Base-by-base conservation (phyloP, 2,888 invertebrate genomes). In the Cylindroiulus punctatus region DNA sequence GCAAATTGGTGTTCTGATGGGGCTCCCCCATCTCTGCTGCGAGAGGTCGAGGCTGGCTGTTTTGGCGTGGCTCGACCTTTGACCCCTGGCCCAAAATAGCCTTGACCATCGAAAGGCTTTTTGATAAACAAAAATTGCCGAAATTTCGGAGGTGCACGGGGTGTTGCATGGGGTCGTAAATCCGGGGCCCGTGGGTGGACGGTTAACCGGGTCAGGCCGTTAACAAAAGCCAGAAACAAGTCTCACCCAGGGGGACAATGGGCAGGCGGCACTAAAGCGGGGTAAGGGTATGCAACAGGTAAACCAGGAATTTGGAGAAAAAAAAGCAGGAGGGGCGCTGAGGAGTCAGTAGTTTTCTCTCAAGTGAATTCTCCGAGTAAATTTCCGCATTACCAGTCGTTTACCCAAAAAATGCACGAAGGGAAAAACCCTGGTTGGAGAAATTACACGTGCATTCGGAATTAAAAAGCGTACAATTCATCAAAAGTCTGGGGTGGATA, bases 151-250 rank as follows among this genome's bases (percentile, higher is more conserved):
- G 65, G 65, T 65, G 65, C 26, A 26, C 12, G 65, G 26, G 26
- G 65, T 65, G 65, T 65, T 65, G n/a, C n/a, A n/a, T n/a, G 8
- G 22, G 65, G 26, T 65, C 65, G 65, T 65, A 65, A 65, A 65
- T 65, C 26, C n/a, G 22, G 57, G 26, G n/a, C 65, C 65, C 8
- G 65, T 65, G 65, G 65, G 65, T 65, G 65, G 65, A 65, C 65
- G 65, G 65, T 65, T 65, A 65, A 65, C 65, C 65, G 65, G 65
- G 65, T 65, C 65, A 65, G 26, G 65, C 65, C 65, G 65, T 65
- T 65, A 65, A 65, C 65, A 65, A 65, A 65, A 65, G 65, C 65
- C 65, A 65, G 65, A 65, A 65, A 65, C 65, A 65, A 65, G 65
- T 65, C 65, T 26, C 65, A 65, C 65, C 65, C 65, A 65, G 65